phyloP scores from a whole-genome alignment of 2,113 vertebrate species.

The Zapornia atra region DNA sequence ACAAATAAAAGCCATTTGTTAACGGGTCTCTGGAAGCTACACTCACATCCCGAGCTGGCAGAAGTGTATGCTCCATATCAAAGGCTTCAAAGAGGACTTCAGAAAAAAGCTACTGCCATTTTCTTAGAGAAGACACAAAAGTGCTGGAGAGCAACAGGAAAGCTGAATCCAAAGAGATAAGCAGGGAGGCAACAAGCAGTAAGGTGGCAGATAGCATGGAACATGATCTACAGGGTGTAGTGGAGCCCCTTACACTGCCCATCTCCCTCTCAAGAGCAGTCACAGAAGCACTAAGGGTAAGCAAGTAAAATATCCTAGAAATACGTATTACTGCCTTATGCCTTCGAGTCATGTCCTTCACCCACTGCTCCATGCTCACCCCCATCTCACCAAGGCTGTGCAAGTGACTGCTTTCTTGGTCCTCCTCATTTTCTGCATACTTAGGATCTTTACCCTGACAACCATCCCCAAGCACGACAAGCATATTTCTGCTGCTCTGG shows the following conservation, averaged over 20 bases:
- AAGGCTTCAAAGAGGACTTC: neutral
- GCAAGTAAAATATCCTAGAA: neutral
- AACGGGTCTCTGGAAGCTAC: neutral
- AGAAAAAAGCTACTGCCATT: neutral
- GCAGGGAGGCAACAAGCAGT: neutral
- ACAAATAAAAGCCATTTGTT: neutral
- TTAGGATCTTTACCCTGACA: neutral
- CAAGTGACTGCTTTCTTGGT: neutral
- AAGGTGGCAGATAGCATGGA: neutral
- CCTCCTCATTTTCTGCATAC: neutral
- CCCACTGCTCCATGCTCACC: neutral
- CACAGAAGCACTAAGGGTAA: neutral
- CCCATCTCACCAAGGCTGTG: neutral
- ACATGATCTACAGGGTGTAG: neutral
- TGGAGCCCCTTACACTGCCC: neutral
- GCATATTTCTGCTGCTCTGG: neutral
- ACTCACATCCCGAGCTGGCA: neutral
- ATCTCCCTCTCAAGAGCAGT: neutral
- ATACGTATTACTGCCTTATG: neutral
- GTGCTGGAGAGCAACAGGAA: fast-evolving
- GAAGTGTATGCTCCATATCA: neutral
- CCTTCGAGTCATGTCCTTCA: neutral
- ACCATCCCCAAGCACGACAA: neutral
- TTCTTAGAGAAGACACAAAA: neutral
- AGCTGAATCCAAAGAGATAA: neutral